phyloP scores from a whole-genome alignment of 2,888 invertebrate genomes.

The Drosophila parthenogenetica region DNA sequence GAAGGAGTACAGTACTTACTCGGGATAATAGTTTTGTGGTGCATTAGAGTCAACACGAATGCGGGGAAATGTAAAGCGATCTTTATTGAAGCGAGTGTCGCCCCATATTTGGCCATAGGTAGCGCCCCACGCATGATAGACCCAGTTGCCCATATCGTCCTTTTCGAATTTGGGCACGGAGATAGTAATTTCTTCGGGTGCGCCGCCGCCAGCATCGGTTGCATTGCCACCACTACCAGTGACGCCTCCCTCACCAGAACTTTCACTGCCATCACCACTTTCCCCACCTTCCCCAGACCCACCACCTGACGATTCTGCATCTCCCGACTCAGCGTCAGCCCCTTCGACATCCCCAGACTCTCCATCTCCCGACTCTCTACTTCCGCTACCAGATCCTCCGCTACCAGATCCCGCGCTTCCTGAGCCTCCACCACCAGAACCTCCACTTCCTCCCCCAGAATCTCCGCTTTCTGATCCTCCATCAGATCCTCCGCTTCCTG shows the following conservation, averaged over 20 bases:
- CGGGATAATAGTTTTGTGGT: slow-evolving; percentile 13
- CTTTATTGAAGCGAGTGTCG: slow-evolving; percentile 23
- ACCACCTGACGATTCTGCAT: no score
- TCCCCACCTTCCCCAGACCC: not conserved
- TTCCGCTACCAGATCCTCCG: no score
- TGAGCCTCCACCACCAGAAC: no score
- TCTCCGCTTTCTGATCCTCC: no score
- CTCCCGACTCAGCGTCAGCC: no score
- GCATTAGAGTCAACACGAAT: not conserved
- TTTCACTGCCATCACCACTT: not conserved
- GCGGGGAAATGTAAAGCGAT: not conserved
- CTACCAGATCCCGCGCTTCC: no score
- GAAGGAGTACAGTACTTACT: not conserved
- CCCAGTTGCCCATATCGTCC: slow-evolving; percentile 23
- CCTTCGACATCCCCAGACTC: no score
- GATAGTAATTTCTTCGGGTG: slow-evolving; percentile 9
- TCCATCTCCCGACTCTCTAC: no score
- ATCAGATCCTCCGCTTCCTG: no score
- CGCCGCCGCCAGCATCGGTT: not conserved
- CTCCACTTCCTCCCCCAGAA: no score
- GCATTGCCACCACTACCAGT: not conserved
- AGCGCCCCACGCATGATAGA: slow-evolving; percentile 11
- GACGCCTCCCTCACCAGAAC: not conserved
- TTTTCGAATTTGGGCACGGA: slow-evolving; percentile 3
- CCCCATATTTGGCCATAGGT: slow-evolving; percentile 28